Evolutionary conservation across 2,113 vertebrate genomes (phyloP), one percentile per base, ranked within the genome.

Genomic region (Cololabis saira): DNA sequence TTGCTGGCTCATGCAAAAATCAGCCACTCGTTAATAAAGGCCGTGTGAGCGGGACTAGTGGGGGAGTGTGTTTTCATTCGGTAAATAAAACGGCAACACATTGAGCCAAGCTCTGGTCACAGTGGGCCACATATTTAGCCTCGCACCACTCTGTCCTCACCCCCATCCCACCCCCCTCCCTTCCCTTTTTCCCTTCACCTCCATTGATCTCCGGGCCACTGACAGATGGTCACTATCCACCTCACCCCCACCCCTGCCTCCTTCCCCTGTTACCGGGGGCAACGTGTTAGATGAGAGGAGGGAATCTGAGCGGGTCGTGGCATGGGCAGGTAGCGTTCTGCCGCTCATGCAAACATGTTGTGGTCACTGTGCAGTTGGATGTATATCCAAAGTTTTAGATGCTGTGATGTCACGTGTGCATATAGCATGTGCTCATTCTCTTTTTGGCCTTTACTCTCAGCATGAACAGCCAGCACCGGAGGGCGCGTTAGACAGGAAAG

Each of bases 161-260:
- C 33, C 33, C 33, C 33, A 3, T 7, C 33, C 10, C 33, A 4
- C 5, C 33, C 27, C 62, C 49, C 40, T 50, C 67, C 49, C 71
- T n/a, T 61, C 62, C 57, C 27, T 30, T 60, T 60, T 60, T 59
- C 66, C 59, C 61, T 61, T 59, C 52, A 57, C 47, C 64, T 78
- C 84, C 85, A 91, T 92, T 93, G 89, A 92, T 91, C 87, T 86
- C 47, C 16, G 53, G 82, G 81, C 78, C 79, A 75, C 87, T 83
- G 87, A 89, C 91, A 92, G 92, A 92, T 92, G 92, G 91, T 90
- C 81, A 87, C 73, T 69, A 71, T 78, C 75, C 74, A 58, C 10
- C 61, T 19, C 21, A 21, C 33, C 40, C 40, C 57, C 15, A 15
- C 16, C 51, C 30, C 19, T 48, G 30, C 44, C 43, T 45, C 61